A percentile compares a stretch with the other conserved stretches of the same genome.
These are phyloP conservation scores for Megalops atlanticus DNA, from an alignment of 2,113 vertebrate genomes.

Conservation along the genomic window DNA sequence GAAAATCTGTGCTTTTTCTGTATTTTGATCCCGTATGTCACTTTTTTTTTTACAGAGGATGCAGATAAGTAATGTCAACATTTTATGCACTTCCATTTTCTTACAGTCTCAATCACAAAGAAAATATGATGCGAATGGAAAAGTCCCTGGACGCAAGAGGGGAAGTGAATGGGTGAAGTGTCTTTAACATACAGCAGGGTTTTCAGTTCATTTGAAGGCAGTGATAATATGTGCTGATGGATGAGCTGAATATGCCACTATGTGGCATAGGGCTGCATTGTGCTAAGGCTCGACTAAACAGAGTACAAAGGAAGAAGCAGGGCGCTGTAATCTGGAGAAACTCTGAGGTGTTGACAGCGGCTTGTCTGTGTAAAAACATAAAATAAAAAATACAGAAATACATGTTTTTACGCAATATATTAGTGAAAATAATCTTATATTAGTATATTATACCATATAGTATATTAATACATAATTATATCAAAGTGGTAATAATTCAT, in stretches of 20 bases:
- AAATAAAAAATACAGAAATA: too few species aligned
- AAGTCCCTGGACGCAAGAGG: not conserved
- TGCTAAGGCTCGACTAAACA: not conserved
- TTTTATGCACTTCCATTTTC: not conserved
- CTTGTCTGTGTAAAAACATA: too few species aligned
- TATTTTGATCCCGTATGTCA: not conserved
- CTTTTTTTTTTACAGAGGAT: slow-evolving; percentile 10
- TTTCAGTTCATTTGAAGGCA: not conserved
- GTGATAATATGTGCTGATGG: not conserved
- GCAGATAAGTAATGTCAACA: slow-evolving; percentile 13
- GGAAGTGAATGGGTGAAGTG: not conserved
- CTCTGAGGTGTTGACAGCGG: too few species aligned
- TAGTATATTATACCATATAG: too few species aligned
- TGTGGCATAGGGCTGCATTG: not conserved
- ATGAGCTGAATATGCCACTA: not conserved
- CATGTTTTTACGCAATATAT: too few species aligned
- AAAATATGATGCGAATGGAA: not conserved
- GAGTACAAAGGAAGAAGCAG: not conserved
- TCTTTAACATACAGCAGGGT: not conserved
- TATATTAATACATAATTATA: too few species aligned
- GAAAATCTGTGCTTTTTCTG: not conserved
- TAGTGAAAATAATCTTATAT: too few species aligned
- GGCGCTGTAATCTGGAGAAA: not conserved
- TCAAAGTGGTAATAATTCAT: too few species aligned
- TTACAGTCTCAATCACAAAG: not conserved